These are phyloP conservation scores for Apis dorsata DNA, from an alignment of 1,140 invertebrate species.

Conservation along the genomic window DNA sequence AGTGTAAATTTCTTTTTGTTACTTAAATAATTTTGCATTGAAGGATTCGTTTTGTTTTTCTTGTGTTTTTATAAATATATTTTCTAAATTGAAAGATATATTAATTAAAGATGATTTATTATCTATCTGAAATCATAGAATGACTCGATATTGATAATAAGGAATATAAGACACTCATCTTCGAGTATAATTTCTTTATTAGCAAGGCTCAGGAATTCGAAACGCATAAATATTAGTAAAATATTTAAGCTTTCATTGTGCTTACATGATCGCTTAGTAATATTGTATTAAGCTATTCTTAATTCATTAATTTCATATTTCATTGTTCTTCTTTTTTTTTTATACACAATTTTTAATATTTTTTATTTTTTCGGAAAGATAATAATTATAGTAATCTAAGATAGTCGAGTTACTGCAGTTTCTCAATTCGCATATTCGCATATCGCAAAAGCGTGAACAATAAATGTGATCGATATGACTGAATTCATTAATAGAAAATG, in stretches of 20 bases:
- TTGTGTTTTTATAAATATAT: background rate
- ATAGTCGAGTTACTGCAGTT: too few relatives aligned
- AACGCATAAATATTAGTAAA: slow-evolving; percentile 4
- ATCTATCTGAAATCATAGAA: background rate
- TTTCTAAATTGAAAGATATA: background rate
- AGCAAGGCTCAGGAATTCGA: slow-evolving; percentile 3
- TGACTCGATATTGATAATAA: background rate
- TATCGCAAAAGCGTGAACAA: background rate
- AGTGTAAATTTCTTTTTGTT: background rate
- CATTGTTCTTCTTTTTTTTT: background rate
- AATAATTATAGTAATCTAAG: background rate
- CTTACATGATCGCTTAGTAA: background rate
- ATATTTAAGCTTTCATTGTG: background rate
- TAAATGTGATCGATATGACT: background rate
- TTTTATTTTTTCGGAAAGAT: background rate
- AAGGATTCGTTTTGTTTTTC: background rate
- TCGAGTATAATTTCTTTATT: slow-evolving; percentile 13
- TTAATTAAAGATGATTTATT: background rate
- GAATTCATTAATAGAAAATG: background rate
- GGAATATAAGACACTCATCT: background rate
- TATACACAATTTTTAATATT: background rate
- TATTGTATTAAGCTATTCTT: background rate
- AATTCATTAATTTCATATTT: slow-evolving; percentile 1
- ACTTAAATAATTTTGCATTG: background rate
- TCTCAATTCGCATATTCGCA: background rate